Conservation (phyloP, 2,113 vertebrate species). For the Pollachius pollachius region DNA sequence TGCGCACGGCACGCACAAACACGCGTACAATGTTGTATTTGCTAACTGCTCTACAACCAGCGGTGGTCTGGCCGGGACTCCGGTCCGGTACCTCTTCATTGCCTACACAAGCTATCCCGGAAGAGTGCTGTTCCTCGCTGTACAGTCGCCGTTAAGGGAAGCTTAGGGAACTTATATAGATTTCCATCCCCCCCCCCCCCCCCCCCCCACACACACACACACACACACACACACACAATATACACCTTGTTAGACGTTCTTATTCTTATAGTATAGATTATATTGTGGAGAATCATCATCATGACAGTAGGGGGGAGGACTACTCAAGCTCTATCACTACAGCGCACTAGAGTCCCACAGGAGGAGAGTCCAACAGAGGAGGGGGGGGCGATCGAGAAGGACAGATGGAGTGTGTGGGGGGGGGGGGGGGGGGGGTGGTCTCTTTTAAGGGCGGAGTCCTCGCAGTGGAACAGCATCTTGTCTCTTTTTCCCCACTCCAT, state of each 20-base stretch:
- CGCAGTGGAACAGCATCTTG: slow-evolving; percentile 17
- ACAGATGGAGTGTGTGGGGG: slow-evolving; percentile 1
- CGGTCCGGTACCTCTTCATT: slow-evolving; percentile 36
- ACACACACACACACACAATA: slow-evolving; percentile 48
- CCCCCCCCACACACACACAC: too few species aligned
- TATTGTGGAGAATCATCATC: slow-evolving; percentile 69
- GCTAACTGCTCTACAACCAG: slow-evolving; percentile 41
- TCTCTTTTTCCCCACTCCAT: slow-evolving; percentile 47
- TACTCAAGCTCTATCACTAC: slow-evolving; percentile 74
- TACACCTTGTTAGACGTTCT: slow-evolving; percentile 76
- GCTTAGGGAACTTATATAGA: slow-evolving; percentile 66
- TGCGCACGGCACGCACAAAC: slow-evolving; percentile 5
- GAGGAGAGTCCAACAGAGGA: slow-evolving; percentile 39
- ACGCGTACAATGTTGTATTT: slow-evolving; percentile 30
- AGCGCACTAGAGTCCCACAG: slow-evolving; percentile 66
- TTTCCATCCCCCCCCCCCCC: too few species aligned
- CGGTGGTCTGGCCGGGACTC: slow-evolving; percentile 37
- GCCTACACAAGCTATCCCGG: slow-evolving; percentile 56
- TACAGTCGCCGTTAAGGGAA: slow-evolving; percentile 74
- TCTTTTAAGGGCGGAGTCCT: neutral
- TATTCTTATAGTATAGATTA: slow-evolving; percentile 73
- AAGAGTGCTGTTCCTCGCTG: slow-evolving; percentile 66
- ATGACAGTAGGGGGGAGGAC: slow-evolving; percentile 61
- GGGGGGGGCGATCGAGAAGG: slow-evolving; percentile 18
- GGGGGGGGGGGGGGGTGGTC: slow-evolving; percentile 44